phyloP scores from a whole-genome alignment of 1,140 invertebrate genomes.

The Cydia amplana region DNA sequence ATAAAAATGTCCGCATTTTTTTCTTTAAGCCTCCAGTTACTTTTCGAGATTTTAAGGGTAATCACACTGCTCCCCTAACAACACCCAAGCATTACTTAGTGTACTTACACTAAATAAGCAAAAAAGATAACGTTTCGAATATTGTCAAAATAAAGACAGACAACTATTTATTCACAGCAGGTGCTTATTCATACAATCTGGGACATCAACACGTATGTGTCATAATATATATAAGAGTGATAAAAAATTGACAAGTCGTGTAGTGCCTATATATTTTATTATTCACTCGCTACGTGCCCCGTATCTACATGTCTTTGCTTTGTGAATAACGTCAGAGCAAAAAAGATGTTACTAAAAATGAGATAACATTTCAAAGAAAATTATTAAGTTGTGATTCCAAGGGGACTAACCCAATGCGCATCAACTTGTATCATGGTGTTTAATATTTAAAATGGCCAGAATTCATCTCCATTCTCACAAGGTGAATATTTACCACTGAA shows the following conservation, averaged over 20 bases:
- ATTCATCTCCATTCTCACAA: constrained; percentile 56
- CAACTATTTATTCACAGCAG: constrained; percentile 17
- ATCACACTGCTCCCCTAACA: background rate
- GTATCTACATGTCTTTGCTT: constrained; percentile 63
- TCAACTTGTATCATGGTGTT: constrained; percentile 72
- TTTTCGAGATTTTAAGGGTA: no score
- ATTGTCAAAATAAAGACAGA: constrained; percentile 12
- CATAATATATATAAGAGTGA: constrained; percentile 33
- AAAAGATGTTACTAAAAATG: constrained; percentile 75
- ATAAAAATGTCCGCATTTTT: no score
- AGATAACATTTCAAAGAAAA: constrained; percentile 76
- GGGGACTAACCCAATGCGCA: constrained; percentile 68
- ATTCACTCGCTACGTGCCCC: constrained; percentile 54
- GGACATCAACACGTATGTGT: constrained; percentile 18
- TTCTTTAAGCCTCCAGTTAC: no score
- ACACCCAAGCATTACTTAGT: no score
- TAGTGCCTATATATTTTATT: constrained; percentile 45
- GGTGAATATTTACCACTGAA: background rate
- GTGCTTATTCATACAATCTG: constrained; percentile 25
- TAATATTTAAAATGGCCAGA: constrained; percentile 67
- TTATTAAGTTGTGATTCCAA: constrained; percentile 71
- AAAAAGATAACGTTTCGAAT: background rate
- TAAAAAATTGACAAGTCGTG: constrained; percentile 32
- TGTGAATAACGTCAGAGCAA: constrained; percentile 63
- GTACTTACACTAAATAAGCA: background rate